Evolutionary conservation across 2,113 vertebrate genomes (phyloP).

Genomic region (Bos javanicus): DNA sequence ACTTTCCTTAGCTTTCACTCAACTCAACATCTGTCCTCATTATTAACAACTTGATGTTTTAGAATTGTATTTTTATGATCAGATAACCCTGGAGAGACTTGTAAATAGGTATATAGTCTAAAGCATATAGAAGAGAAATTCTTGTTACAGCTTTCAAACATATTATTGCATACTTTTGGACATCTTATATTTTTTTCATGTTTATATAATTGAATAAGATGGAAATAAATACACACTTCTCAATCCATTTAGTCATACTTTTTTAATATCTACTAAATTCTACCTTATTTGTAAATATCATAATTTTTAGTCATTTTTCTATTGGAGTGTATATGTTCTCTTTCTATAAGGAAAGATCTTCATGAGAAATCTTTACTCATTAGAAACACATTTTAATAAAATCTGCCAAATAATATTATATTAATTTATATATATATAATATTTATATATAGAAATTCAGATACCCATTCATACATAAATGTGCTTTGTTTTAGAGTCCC

Average conservation of each 20-base stretch:
- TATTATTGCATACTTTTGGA: neutral
- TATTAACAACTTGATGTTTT: neutral
- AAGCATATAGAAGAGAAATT: neutral
- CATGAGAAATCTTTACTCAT: neutral
- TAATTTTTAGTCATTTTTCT: neutral
- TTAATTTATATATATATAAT: neutral
- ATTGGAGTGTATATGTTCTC: neutral
- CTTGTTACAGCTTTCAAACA: neutral
- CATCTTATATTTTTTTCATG: neutral
- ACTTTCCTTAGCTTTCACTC: neutral
- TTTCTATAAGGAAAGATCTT: neutral
- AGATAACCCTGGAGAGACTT: neutral
- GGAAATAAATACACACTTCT: neutral
- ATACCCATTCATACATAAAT: neutral
- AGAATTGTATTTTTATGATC: neutral
- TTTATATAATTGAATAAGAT: neutral
- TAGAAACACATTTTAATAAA: neutral
- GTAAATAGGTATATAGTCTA: neutral
- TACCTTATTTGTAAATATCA: neutral
- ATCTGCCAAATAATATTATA: neutral
- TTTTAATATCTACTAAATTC: neutral
- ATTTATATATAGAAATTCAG: neutral
- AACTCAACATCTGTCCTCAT: neutral
- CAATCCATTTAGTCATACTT: neutral
- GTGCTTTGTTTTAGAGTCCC: neutral